Conservation (phyloP, 1,140 invertebrate species). For the Cydia pomonella region DNA sequence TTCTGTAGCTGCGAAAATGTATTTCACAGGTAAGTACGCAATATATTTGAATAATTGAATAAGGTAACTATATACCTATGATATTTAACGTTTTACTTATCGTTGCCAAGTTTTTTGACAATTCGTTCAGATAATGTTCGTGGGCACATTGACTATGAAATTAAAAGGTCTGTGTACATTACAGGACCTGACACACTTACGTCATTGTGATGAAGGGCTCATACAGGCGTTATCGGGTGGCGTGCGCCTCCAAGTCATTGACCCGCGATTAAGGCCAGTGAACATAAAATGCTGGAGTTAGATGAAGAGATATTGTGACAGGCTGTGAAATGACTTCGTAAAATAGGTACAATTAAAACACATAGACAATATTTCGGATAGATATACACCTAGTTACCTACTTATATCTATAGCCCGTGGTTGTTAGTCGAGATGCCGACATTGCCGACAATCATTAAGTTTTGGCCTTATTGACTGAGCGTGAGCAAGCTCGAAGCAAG, state of each 20-base stretch:
- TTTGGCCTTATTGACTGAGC: too few relatives aligned
- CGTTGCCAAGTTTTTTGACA: neutral
- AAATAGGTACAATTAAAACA: too few relatives aligned
- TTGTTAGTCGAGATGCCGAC: too few relatives aligned
- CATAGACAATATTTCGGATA: too few relatives aligned
- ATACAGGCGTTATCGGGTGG: slow-evolving; percentile 25
- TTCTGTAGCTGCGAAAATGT: too few relatives aligned
- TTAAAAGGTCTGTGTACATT: neutral
- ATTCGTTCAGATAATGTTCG: neutral
- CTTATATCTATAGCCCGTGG: too few relatives aligned
- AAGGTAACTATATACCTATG: neutral
- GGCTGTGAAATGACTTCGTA: too few relatives aligned
- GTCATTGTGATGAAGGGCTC: neutral
- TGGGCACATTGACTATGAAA: neutral
- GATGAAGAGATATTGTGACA: neutral
- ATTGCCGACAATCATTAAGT: too few relatives aligned
- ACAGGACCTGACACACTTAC: neutral
- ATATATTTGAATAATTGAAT: neutral
- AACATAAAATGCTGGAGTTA: neutral
- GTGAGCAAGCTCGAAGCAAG: too few relatives aligned
- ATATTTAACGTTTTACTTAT: neutral
- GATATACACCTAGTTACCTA: too few relatives aligned
- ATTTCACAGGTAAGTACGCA: too few relatives aligned
- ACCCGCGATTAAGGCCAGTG: slow-evolving; percentile 28
- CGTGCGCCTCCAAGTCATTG: slow-evolving; percentile 13